Conservation (phyloP, 2,888 invertebrate species). For the Cryptocheilus praepositus region DNA sequence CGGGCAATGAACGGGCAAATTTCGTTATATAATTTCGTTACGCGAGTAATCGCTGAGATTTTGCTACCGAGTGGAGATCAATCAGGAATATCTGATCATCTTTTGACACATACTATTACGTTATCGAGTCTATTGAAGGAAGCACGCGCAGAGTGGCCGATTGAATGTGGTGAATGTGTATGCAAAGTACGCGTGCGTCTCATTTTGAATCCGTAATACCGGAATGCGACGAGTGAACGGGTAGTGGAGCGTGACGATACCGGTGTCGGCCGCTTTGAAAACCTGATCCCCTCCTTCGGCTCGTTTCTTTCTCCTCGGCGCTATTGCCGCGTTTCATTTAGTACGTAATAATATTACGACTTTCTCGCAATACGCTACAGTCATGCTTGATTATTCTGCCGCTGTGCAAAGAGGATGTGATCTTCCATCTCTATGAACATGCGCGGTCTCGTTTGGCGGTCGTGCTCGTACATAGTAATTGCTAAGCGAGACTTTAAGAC, state of each 20-base stretch:
- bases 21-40: no score
- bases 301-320: no score
- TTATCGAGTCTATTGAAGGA: slow-evolving; percentile 51
- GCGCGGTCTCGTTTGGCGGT: no score
- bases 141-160: slow-evolving; percentile 36
- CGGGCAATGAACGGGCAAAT: no score
- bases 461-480: no score
- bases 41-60: no score
- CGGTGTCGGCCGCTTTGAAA: slow-evolving; percentile 32
- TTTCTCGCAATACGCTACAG: slow-evolving; percentile 9
- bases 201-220: slow-evolving; percentile 49
- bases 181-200: slow-evolving; percentile 44
- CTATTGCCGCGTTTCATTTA: slow-evolving; percentile 34
- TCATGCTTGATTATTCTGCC: background rate
- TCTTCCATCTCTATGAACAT: no score
- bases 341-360: slow-evolving; percentile 38
- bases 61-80: no score
- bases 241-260: background rate
- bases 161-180: slow-evolving; percentile 34
- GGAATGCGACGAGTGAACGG: background rate
- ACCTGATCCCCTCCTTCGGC: slow-evolving; percentile 21
- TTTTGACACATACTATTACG: slow-evolving; percentile 26
- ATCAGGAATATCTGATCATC: no score
- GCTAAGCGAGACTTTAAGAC: no score
- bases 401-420: no score